Evolutionary conservation across 2,113 vertebrate genomes (phyloP).

Genomic region (Bubo scandiacus): DNA sequence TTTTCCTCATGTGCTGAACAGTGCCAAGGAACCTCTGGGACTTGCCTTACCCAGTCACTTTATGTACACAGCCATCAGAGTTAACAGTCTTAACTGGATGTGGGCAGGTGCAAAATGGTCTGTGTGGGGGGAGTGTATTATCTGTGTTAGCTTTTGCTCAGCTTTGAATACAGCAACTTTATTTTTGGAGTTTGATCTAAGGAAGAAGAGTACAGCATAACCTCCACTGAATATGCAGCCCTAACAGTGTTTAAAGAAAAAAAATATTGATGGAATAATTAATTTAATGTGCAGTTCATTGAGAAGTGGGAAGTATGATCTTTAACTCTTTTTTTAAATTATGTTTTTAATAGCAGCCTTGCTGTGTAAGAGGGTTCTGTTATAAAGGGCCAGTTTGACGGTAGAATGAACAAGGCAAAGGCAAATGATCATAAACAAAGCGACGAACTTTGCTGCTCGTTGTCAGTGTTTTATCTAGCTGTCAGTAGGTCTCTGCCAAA

Average conservation of each 20-base stretch:
- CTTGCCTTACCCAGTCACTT: not conserved
- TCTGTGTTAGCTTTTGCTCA: not conserved
- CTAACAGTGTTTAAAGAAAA: not conserved
- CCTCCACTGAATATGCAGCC: not conserved
- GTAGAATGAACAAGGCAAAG: not conserved
- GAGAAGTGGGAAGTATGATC: not conserved
- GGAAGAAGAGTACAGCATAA: not conserved
- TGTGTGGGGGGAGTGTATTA: not conserved
- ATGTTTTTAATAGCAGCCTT: not conserved
- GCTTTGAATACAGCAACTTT: not conserved
- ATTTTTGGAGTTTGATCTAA: not conserved
- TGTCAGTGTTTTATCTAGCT: not conserved
- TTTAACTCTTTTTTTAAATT: not conserved
- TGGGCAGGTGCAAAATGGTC: not conserved
- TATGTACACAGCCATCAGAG: accelerated
- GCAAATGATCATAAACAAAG: not conserved
- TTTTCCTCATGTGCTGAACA: not conserved
- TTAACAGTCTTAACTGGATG: not conserved
- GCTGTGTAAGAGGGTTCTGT: not conserved
- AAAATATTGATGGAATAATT: not conserved
- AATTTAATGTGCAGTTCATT: not conserved
- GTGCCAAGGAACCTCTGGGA: not conserved
- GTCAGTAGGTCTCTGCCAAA: not conserved
- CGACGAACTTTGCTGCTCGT: not conserved
- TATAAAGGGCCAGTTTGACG: not conserved